phyloP scores from a whole-genome alignment of 2,113 vertebrate genomes.

The Oceanites oceanicus region DNA sequence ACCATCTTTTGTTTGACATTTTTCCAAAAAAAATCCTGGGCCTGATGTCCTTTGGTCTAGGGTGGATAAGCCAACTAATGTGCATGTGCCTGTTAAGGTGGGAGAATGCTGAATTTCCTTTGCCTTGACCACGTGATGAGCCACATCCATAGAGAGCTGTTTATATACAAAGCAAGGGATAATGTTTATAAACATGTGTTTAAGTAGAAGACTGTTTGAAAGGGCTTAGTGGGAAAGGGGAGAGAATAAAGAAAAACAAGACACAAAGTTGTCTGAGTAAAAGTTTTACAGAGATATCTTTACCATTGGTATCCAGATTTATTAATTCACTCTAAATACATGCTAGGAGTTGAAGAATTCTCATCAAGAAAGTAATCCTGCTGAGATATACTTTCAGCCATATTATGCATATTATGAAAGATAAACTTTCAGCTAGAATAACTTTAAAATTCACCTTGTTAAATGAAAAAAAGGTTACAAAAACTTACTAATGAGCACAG shows the following conservation, averaged over 20 bases:
- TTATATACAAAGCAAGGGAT: neutral
- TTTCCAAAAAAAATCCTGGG: neutral
- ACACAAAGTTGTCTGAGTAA: neutral
- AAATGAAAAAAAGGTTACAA: neutral
- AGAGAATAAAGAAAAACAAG: neutral
- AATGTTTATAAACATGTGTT: neutral
- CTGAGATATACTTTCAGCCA: neutral
- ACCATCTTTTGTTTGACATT: neutral
- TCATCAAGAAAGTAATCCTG: neutral
- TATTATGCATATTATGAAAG: neutral
- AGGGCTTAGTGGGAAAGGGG: neutral
- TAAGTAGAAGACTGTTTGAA: neutral
- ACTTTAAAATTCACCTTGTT: neutral
- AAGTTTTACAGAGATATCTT: neutral
- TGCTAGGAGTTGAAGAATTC: neutral
- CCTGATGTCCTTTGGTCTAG: neutral
- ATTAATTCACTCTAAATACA: neutral
- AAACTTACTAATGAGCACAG: neutral
- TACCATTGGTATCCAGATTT: neutral
- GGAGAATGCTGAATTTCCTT: neutral
- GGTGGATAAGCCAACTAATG: neutral
- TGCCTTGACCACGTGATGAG: neutral
- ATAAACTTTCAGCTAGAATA: neutral
- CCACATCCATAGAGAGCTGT: neutral
- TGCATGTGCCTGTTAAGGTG: neutral